Evolutionary conservation across 2,888 invertebrate genomes (phyloP), one percentile per base, ranked within the genome.

Genomic region (Phoronis australis): DNA sequence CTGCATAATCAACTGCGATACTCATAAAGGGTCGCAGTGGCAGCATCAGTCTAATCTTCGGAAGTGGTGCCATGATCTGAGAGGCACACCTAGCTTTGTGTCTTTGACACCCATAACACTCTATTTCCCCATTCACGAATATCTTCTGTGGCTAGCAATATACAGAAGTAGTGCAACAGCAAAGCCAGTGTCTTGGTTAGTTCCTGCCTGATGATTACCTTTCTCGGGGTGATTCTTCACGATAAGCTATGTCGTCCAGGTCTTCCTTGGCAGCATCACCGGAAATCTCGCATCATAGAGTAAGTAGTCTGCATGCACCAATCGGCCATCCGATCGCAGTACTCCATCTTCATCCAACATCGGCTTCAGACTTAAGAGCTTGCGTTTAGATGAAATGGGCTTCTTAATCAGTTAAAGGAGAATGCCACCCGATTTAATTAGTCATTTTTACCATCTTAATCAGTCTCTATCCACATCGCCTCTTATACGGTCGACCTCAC

Each of bases 221-320:
- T 45, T 27, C 41, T 54, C 52, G 44, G 55, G 60, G 37, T 44
- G 45, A 9, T 51, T 22, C 42, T 45, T 46, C 1, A 61, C 51
- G 1, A 57, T 54, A 1, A 57, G 40, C 42, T 48, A 43, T 21
- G 57, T 57, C 2, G 52, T 39, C 39, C 46, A 37, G 23, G 39
- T 18, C 37, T 47, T 51, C 45, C 54, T 35, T 39, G 54, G 57
- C 27, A 60, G 23, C 4, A 60, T 50, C 6, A 55, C 39, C 9
- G 55, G 55, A n/a, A n/a, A n/a, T n/a, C n/a, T n/a, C n/a, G n/a
- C n/a, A n/a, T n/a, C n/a, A n/a, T n/a, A n/a, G n/a, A 49, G n/a
- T n/a, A n/a, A n/a, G n/a, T n/a, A n/a, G n/a, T n/a, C n/a, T n/a
- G n/a, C n/a, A n/a, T n/a, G n/a, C n/a, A n/a, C n/a, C n/a, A n/a